Evolutionary conservation across 1,140 invertebrate genomes (phyloP).

Genomic region (Drosophila serrata): DNA sequence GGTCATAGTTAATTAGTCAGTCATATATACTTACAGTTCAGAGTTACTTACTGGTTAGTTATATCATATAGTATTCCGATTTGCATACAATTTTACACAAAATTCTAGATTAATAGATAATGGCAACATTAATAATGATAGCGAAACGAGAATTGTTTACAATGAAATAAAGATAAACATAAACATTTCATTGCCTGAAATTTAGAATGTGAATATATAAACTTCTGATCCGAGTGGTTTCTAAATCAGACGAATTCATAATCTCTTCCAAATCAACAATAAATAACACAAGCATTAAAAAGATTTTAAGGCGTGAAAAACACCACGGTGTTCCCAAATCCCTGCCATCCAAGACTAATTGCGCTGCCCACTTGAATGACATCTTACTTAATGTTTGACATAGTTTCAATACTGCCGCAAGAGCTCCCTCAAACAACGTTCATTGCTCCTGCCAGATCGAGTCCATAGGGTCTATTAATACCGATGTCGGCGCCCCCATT

Average conservation of each 20-base stretch:
- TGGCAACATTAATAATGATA: conserved; percentile 6
- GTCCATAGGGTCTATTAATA: conserved; percentile 58
- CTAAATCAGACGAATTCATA: neutral
- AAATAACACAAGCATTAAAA: conserved; percentile 33
- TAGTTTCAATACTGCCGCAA: conserved; percentile 47
- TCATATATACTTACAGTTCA: too few relatives aligned
- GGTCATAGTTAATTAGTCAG: too few relatives aligned
- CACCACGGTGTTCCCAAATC: conserved; percentile 28
- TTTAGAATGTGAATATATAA: neutral
- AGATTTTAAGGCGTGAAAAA: conserved; percentile 4
- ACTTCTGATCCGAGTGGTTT: conserved; percentile 5
- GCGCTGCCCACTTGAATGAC: conserved; percentile 72
- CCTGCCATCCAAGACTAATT: conserved; percentile 68
- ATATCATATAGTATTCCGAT: too few relatives aligned
- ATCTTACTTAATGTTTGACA: conserved; percentile 81
- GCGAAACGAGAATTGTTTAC: conserved; percentile 13
- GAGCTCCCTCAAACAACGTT: conserved; percentile 24
- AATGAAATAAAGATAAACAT: conserved; percentile 22
- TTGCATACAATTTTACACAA: too few relatives aligned
- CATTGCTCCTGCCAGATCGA: conserved; percentile 63
- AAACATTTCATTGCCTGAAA: conserved; percentile 13
- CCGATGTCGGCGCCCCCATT: conserved; percentile 59
- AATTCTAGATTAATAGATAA: too few relatives aligned
- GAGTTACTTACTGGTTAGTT: too few relatives aligned
- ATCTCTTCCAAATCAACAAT: conserved; percentile 22